Conservation (phyloP, 2,888 invertebrate species). For the Melangyna quadrimaculata region DNA sequence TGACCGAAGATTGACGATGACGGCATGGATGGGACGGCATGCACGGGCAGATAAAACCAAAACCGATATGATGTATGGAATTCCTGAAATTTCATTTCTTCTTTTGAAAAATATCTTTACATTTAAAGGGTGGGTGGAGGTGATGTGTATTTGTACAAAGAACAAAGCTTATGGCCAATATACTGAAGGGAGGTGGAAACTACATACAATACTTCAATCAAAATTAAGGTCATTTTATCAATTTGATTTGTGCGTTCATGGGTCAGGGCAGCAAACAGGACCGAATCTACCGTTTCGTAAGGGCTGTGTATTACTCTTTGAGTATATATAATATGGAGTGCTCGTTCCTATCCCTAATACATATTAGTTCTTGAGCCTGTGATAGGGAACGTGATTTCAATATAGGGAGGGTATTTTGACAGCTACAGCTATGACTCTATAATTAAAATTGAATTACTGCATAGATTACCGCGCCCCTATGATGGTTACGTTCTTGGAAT, state of each 20-base stretch:
- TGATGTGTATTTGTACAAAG: not conserved
- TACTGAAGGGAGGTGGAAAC: not conserved
- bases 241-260: not conserved
- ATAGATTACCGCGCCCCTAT: too few relatives aligned
- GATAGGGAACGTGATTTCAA: too few relatives aligned
- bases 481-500: too few relatives aligned
- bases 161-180: not conserved
- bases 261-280: not conserved
- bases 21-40: too few relatives aligned
- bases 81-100: conserved; percentile 10
- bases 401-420: too few relatives aligned
- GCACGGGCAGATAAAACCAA: not conserved
- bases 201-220: not conserved
- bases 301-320: too few relatives aligned
- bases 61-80: not conserved
- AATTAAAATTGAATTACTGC: too few relatives aligned
- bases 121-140: not conserved
- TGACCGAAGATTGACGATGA: too few relatives aligned
- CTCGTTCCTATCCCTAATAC: too few relatives aligned
- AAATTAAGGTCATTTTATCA: not conserved
- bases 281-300: not conserved
- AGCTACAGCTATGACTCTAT: too few relatives aligned
- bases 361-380: too few relatives aligned
- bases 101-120: not conserved
- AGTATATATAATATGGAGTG: too few relatives aligned